Evolutionary conservation across 1,140 invertebrate species (phyloP).

Genomic region (Cydia strobilella): DNA sequence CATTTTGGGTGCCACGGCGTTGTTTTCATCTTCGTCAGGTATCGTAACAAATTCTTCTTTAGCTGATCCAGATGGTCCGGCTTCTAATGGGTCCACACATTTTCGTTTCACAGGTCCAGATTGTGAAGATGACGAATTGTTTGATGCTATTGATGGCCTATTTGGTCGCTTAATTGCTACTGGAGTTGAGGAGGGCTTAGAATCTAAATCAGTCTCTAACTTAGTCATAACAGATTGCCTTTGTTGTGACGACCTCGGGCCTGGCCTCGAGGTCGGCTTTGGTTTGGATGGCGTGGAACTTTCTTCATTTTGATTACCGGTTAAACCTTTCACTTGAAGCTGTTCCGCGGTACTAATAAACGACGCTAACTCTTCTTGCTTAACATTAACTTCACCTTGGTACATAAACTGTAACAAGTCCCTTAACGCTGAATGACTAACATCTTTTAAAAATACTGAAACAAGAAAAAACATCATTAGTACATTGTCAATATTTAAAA

Average conservation of each 20-base stretch:
- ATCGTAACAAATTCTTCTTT: constrained; percentile 81
- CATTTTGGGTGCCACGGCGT: constrained; percentile 79
- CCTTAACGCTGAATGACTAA: constrained; percentile 87
- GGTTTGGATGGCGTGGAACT: constrained; percentile 79
- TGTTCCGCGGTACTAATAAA: constrained; percentile 93
- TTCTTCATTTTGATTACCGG: constrained; percentile 81
- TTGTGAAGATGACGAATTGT: constrained; percentile 80
- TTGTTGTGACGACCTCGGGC: constrained; percentile 80
- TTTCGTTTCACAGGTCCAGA: constrained; percentile 79
- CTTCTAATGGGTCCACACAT: constrained; percentile 80
- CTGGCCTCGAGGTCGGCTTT: constrained; percentile 80
- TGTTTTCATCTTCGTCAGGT: constrained; percentile 79
- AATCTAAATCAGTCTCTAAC: constrained; percentile 81
- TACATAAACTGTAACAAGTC: constrained; percentile 93
- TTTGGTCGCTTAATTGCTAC: constrained; percentile 81
- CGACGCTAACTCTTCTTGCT: constrained; percentile 89
- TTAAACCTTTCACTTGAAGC: constrained; percentile 91
- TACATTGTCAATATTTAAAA: constrained; percentile 16
- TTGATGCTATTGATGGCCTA: constrained; percentile 80
- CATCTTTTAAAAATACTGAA: constrained; percentile 91
- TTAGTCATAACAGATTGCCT: constrained; percentile 80
- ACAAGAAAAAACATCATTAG: constrained; percentile 52
- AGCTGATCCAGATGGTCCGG: constrained; percentile 75
- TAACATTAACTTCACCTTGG: constrained; percentile 92
- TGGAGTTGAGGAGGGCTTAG: constrained; percentile 80